Conservation (phyloP, 2,797 vertebrate species). For the Microchirus variegatus region DNA sequence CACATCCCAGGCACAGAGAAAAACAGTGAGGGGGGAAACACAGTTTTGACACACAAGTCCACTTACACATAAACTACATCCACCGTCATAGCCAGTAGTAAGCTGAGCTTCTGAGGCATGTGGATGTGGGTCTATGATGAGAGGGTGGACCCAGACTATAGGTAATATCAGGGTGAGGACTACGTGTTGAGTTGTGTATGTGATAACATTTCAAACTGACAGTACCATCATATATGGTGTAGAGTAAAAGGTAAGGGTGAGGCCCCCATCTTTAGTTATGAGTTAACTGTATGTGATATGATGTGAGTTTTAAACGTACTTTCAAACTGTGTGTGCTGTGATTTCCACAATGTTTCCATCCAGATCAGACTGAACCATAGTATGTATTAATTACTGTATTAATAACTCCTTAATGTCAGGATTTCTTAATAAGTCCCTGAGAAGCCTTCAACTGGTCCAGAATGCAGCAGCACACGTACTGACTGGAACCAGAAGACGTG, state of each 20-base stretch:
- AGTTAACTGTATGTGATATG: too few species aligned
- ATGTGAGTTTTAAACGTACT: too few species aligned
- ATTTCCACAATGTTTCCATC: neutral
- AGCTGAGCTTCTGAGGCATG: constrained; percentile 61
- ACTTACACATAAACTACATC: constrained; percentile 49
- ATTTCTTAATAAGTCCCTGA: too few species aligned
- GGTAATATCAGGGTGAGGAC: constrained; percentile 77
- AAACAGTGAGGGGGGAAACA: constrained; percentile 49
- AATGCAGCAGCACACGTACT: too few species aligned
- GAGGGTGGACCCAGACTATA: constrained; percentile 74
- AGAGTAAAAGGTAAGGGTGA: constrained; percentile 72
- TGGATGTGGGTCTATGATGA: constrained; percentile 62
- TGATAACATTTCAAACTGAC: constrained; percentile 81
- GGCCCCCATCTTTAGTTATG: too few species aligned
- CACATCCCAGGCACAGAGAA: constrained; percentile 78
- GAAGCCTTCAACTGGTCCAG: too few species aligned
- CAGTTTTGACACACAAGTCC: constrained; percentile 28
- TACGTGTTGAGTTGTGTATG: constrained; percentile 67
- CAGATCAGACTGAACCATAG: neutral
- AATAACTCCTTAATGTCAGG: too few species aligned
- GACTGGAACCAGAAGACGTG: too few species aligned
- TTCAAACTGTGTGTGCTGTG: too few species aligned
- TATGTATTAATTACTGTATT: too few species aligned
- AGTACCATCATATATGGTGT: constrained; percentile 63
- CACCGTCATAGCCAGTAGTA: constrained; percentile 58